Percentiles rank a stretch among this genome's conserved stretches.
These are phyloP conservation scores for Forficula auricularia DNA, from an alignment of 1,140 invertebrate genomes.

Conservation along the genomic window DNA sequence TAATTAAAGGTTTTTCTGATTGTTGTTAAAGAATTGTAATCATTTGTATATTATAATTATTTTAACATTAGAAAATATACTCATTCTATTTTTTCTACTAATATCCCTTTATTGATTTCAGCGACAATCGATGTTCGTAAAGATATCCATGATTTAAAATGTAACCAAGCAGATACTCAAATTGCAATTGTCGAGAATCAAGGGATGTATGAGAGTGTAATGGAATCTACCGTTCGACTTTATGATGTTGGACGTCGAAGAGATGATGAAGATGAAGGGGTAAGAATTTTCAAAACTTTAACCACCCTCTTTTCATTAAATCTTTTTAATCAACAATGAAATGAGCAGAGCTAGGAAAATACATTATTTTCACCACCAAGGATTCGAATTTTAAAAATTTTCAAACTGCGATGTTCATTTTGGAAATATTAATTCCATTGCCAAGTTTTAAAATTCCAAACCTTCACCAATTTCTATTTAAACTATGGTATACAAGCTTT, in stretches of 20 bases:
- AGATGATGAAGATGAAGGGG: conserved; percentile 55
- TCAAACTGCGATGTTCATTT: conserved; percentile 1
- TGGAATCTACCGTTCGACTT: conserved; percentile 66
- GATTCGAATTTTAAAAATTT: conserved; percentile 9
- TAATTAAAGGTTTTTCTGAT: too few relatives aligned
- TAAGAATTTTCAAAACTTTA: conserved; percentile 18
- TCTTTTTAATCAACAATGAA: conserved; percentile 8
- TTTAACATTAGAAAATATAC: too few relatives aligned
- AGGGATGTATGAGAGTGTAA: conserved; percentile 50
- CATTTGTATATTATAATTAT: too few relatives aligned
- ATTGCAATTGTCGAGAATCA: conserved; percentile 70
- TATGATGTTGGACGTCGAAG: conserved; percentile 60
- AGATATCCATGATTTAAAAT: conserved; percentile 56
- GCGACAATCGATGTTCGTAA: conserved; percentile 77
- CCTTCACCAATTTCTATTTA: too few relatives aligned
- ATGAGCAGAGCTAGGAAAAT: conserved; percentile 3
- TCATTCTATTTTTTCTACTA: not conserved
- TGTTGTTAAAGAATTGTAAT: too few relatives aligned
- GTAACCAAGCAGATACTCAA: conserved; percentile 58
- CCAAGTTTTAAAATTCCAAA: too few relatives aligned
- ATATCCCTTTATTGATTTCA: conserved; percentile 22
- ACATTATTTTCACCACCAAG: conserved; percentile 6
- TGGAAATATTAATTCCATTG: not conserved
- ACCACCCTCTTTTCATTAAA: conserved; percentile 1
- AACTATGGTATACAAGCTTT: too few relatives aligned